Base-by-base conservation (phyloP, 2,113 vertebrate species). In the Ceratotherium simum region DNA sequence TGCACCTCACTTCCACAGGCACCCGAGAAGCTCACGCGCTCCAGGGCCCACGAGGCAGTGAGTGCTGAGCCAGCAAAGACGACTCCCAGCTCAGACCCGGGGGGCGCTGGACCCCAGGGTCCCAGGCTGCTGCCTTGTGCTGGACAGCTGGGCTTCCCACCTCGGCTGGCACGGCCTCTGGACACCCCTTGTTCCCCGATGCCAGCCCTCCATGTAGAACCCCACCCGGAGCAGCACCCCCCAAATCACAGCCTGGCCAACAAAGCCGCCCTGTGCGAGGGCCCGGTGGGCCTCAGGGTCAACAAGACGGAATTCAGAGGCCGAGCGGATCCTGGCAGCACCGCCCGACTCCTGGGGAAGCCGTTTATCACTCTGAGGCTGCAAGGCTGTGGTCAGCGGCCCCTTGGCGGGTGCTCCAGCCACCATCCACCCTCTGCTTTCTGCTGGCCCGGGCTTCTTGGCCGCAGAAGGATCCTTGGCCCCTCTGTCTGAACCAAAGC, bases 31-130 rank as follows among this genome's bases (percentile, higher is more conserved):
- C 69, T 29, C 0, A 0, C 5, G 27, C 0, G 3, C 36, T n/a
- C 17, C 0, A 11, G 16, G 4, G 46, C 18, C n/a, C 18, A 5
- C 0, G 0, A 54, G 5, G 11, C n/a, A 17, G 48, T 3, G 46
- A 23, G 3, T 27, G 11, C 21, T 2, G 8, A 42, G 12, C 8
- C 12, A 0, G 14, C 8, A 9, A 16, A 39, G 36, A 42, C 0
- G 3, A 16, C 23, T 70, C 56, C 5, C 8, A 42, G 36, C 21
- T 51, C 80, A 58, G 69, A 60, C 18, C 5, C 42, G 17, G 2
- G 0, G 23, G n/a, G 46, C 25, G 3, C 1, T 5, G 70, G 70
- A 33, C 25, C 48, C 91, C 69, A 21, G 16, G 6, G 33, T 5
- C 48, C 60, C 27, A 0, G 29, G 58, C 27, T 29, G 46, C 64